Percentiles rank a stretch among this genome's conserved stretches.
phyloP scores from a whole-genome alignment of 2,888 invertebrate species.

The Congeria kusceri region DNA sequence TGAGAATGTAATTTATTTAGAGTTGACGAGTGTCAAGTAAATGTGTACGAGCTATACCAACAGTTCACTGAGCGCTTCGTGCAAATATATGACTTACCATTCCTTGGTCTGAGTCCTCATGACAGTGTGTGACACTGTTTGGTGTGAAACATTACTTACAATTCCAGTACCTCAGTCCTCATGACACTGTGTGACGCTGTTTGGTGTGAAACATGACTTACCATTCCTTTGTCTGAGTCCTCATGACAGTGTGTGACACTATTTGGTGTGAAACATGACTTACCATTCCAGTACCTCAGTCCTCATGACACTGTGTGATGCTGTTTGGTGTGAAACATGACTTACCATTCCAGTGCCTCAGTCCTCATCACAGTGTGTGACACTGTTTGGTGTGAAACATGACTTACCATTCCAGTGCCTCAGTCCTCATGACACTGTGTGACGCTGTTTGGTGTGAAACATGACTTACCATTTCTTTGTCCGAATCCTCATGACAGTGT shows the following conservation, averaged over 20 bases:
- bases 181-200: constrained; percentile 85
- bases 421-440: no score
- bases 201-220: constrained; percentile 87
- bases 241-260: constrained; percentile 73
- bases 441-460: constrained; percentile 48
- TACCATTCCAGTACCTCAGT: constrained; percentile 98
- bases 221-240: constrained; percentile 98
- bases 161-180: constrained; percentile 98
- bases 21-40: no score
- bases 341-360: constrained; percentile 98
- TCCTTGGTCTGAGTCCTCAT: no score
- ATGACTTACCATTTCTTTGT: constrained; percentile 95
- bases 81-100: constrained; percentile 91
- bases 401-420: constrained; percentile 97
- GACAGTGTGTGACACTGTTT: constrained; percentile 74
- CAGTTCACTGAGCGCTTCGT: no score
- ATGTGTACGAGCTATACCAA: no score
- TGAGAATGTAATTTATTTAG: no score
- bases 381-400: constrained; percentile 32
- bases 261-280: constrained; percentile 86
- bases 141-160: constrained; percentile 89
- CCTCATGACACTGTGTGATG: constrained; percentile 88
- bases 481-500: constrained; percentile 93
- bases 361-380: constrained; percentile 86
- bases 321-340: constrained; percentile 39